These are phyloP conservation scores for Holothuria scabra DNA, from an alignment of 53 echinoderm and acorn worm genomes.

Conservation along the genomic window DNA sequence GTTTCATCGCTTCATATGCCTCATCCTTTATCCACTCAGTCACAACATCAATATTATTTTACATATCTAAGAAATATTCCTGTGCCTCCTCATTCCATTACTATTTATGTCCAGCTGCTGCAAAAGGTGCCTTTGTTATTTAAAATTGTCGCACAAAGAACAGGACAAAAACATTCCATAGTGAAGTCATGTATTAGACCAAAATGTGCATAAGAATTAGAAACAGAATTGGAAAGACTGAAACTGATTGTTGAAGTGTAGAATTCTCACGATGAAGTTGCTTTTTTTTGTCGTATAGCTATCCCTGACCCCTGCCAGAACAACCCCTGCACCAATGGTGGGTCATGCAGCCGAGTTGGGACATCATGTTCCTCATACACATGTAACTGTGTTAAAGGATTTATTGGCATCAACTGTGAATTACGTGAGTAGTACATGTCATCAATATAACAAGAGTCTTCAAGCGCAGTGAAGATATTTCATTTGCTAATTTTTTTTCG, in stretches of 20 bases:
- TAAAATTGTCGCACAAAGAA: no score
- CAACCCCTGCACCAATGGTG: constrained; percentile 75
- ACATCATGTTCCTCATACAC: constrained; percentile 77
- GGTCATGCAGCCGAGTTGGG: constrained; percentile 50
- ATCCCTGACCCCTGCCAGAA: constrained; percentile 62
- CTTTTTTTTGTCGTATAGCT: constrained; percentile 33
- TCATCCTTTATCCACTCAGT: no score
- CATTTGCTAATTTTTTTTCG: neutral
- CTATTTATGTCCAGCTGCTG: no score
- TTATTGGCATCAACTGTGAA: constrained; percentile 76
- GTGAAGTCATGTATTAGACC: neutral
- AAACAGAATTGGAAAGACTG: neutral
- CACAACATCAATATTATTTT: no score
- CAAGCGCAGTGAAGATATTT: neutral
- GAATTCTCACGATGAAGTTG: no score
- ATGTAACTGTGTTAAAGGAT: constrained; percentile 64
- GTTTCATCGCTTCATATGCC: no score
- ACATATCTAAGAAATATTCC: no score
- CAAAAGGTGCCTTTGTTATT: no score
- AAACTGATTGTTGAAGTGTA: neutral
- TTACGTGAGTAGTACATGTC: constrained; percentile 49
- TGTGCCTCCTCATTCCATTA: no score
- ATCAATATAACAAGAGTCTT: no score
- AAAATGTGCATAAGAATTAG: neutral
- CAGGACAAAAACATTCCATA: no score